phyloP scores from a whole-genome alignment of 1,140 invertebrate species.

The Gonatopus flavifemur region DNA sequence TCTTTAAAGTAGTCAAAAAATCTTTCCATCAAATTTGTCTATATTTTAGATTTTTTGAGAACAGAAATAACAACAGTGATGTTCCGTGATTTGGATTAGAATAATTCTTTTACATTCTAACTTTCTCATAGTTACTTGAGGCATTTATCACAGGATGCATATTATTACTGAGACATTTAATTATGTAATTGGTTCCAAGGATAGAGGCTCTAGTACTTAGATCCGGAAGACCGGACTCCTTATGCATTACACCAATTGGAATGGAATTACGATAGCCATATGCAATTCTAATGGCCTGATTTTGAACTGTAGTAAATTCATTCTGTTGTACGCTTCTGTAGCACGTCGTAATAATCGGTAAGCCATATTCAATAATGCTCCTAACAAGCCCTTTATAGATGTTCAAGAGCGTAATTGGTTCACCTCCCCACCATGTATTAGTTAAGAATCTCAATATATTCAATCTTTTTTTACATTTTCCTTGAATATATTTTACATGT shows the following conservation, averaged over 20 bases:
- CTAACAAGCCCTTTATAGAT: background rate
- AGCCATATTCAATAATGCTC: background rate
- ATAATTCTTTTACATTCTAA: too few relatives aligned
- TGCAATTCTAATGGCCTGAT: background rate
- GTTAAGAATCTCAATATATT: background rate
- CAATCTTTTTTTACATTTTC: background rate
- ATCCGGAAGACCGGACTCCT: background rate
- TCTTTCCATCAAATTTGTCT: too few relatives aligned
- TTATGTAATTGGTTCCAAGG: background rate
- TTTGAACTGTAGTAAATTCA: background rate
- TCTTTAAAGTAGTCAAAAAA: too few relatives aligned
- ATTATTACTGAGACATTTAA: background rate
- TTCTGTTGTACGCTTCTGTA: too few relatives aligned
- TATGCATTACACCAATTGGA: too few relatives aligned
- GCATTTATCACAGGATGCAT: too few relatives aligned
- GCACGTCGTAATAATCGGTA: too few relatives aligned
- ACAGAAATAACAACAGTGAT: too few relatives aligned
- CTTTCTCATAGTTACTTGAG: too few relatives aligned
- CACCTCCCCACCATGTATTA: background rate
- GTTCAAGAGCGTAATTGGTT: background rate
- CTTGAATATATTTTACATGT: background rate
- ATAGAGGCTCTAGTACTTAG: background rate
- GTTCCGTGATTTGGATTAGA: too few relatives aligned
- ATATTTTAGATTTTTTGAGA: too few relatives aligned
- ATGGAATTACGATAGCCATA: too few relatives aligned